phyloP scores from a whole-genome alignment of 2,888 invertebrate species.

The Neoitamus cyanurus region DNA sequence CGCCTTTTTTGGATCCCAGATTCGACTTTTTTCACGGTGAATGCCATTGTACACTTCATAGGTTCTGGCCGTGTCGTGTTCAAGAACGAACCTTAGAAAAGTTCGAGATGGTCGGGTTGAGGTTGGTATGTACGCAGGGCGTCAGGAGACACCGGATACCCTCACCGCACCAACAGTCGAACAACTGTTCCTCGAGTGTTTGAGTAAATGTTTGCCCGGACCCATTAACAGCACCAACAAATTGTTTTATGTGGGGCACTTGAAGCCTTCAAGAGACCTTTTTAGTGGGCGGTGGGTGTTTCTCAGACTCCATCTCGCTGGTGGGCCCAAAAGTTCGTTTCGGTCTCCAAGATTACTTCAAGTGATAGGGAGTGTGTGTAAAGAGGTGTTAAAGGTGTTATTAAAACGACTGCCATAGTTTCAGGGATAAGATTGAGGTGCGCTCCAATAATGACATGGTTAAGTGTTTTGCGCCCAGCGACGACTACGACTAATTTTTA shows the following conservation, averaged over 20 bases:
- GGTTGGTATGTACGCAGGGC: not conserved
- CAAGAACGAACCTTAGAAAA: constrained; percentile 29
- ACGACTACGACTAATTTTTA: not conserved
- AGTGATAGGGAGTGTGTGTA: constrained; percentile 39
- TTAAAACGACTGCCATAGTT: constrained; percentile 34
- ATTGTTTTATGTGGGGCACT: constrained; percentile 46
- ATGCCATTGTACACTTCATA: constrained; percentile 43
- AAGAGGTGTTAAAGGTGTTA: constrained; percentile 45
- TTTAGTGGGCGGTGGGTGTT: constrained; percentile 36
- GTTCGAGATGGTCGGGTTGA: not conserved
- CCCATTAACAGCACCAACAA: constrained; percentile 44
- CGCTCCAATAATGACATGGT: constrained; percentile 12
- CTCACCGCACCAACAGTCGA: not conserved
- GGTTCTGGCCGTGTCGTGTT: constrained; percentile 43
- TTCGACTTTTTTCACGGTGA: not conserved
- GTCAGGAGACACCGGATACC: constrained; percentile 18
- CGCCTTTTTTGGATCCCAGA: not conserved
- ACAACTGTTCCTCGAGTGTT: constrained; percentile 31
- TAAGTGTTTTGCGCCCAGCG: constrained; percentile 12
- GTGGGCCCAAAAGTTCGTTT: constrained; percentile 12
- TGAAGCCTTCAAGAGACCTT: constrained; percentile 40
- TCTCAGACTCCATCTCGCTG: not conserved
- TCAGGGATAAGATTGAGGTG: constrained; percentile 22
- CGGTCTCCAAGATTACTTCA: constrained; percentile 23
- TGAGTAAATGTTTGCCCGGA: constrained; percentile 41